Evolutionary conservation across 2,797 vertebrate species (phyloP), one percentile per base, ranked within the genome.

Genomic region (Chaetodon trifasciatus): DNA sequence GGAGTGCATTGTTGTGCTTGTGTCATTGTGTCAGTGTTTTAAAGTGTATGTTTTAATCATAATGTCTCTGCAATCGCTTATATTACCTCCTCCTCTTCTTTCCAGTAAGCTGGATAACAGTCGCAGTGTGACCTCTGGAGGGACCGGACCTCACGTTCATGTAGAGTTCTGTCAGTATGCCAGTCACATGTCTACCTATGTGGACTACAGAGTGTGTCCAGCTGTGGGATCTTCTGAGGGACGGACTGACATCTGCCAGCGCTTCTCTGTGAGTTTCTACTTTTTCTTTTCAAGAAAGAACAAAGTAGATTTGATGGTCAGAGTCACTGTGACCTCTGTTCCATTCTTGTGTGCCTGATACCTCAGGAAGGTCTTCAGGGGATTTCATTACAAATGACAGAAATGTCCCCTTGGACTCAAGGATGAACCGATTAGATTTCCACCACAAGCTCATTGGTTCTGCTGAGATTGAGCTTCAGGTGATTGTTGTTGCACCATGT

Each of bases 101-200:
- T 85, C 7, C 87, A 98, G 97, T 91, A 96, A 98, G 73, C 93
- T 97, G 78, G 97, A 99, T 80, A 99, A 98, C 88, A 84, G 91
- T 85, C 97, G 95, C 82, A 92, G 91, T 69, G 83, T 90, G 78
- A 94, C 92, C 15, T 91, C 93, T 0, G 92, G 90, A 7, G 75
- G 78, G 46, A 79, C 76, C 0, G 77, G 85, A 58, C 90, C 92
- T 71, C 94, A 96, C 37, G 71, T 97, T 40, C 89, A 85, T 0
- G 12, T 99, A 4, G 97, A 99, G 92, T 99, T 99, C 94, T 98
- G 96, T 92, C 96, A 56, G 86, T 99, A 99, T 67, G 83, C 94
- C 0, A 92, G 94, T 11, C 88, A 83, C 72, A 89, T 98, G 96
- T 95, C 95, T 71, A 78, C 12, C 40, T 98, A 98, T 12, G 96